These are phyloP conservation scores for Pseudomyrmex concolor DNA, from an alignment of 1,140 invertebrate species.

Conservation along the genomic window DNA sequence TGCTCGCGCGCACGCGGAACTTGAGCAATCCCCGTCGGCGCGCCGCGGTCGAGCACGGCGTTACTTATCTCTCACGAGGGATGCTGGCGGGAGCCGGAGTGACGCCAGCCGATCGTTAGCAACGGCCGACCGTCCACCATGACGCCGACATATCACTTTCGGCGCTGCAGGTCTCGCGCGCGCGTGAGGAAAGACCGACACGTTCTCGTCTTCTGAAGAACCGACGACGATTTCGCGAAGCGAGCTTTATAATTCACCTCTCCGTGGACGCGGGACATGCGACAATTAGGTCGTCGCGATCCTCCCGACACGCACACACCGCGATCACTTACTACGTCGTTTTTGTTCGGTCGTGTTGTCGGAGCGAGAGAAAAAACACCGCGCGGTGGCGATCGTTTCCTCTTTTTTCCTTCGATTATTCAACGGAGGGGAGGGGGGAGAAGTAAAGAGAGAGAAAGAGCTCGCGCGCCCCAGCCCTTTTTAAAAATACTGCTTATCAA, in stretches of 20 bases:
- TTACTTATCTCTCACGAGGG: not conserved
- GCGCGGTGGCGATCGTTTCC: not conserved
- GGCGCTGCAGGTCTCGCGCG: not conserved
- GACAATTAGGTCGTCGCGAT: no score
- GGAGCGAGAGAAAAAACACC: no score
- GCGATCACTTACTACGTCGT: no score
- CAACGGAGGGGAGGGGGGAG: no score
- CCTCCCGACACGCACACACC: no score
- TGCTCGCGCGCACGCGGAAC: not conserved
- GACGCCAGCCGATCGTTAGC: constrained; percentile 71
- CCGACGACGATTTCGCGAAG: no score
- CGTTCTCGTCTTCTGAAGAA: no score
- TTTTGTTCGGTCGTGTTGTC: no score
- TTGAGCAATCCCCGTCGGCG: no score
- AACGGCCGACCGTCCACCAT: constrained; percentile 59
- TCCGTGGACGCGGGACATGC: no score
- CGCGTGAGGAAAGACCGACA: constrained; percentile 21
- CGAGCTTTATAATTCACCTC: no score
- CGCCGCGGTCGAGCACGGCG: not conserved
- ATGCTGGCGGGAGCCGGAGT: not conserved
- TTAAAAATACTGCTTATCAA: constrained; percentile 61
- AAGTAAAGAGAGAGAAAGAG: constrained; percentile 2
- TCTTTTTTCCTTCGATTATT: not conserved
- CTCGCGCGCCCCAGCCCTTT: constrained; percentile 33
- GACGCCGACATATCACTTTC: constrained; percentile 69